These are phyloP conservation scores for Frieseomelitta varia DNA, from an alignment of 1,140 invertebrate genomes.

Conservation along the genomic window DNA sequence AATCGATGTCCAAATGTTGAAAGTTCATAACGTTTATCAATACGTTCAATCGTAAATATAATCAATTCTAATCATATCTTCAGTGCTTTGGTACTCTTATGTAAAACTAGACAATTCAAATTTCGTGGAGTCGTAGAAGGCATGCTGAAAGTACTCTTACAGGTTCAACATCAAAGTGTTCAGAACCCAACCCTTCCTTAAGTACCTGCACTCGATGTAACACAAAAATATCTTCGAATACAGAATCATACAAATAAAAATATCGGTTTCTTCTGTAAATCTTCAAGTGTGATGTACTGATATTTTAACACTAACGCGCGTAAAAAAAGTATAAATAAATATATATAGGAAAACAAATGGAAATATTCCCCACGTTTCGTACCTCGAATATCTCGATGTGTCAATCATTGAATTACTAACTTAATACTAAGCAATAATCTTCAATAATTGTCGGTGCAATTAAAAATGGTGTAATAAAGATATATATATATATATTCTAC, in stretches of 20 bases:
- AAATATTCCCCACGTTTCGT: slow-evolving; percentile 60
- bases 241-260: slow-evolving; percentile 25
- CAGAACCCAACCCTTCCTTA: slow-evolving; percentile 69
- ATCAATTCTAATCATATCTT: not conserved
- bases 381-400: slow-evolving; percentile 73
- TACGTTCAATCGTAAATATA: not conserved
- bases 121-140: slow-evolving; percentile 7
- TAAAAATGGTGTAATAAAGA: slow-evolving; percentile 61
- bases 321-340: slow-evolving; percentile 7
- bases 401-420: slow-evolving; percentile 72
- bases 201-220: slow-evolving; percentile 72
- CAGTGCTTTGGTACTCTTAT: not conserved
- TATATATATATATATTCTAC: slow-evolving; percentile 59
- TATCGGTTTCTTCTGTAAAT: slow-evolving; percentile 45
- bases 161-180: slow-evolving; percentile 73
- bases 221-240: slow-evolving; percentile 41
- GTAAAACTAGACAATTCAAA: not conserved
- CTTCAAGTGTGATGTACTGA: slow-evolving; percentile 52
- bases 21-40: slow-evolving; percentile 9
- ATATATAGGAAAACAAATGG: slow-evolving; percentile 40
- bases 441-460: slow-evolving; percentile 67
- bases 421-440: slow-evolving; percentile 74
- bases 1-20: not conserved
- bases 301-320: slow-evolving; percentile 70
- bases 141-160: slow-evolving; percentile 56